phyloP scores from a whole-genome alignment of 2,888 invertebrate species.

The Imbricaverruca yamaguchii region DNA sequence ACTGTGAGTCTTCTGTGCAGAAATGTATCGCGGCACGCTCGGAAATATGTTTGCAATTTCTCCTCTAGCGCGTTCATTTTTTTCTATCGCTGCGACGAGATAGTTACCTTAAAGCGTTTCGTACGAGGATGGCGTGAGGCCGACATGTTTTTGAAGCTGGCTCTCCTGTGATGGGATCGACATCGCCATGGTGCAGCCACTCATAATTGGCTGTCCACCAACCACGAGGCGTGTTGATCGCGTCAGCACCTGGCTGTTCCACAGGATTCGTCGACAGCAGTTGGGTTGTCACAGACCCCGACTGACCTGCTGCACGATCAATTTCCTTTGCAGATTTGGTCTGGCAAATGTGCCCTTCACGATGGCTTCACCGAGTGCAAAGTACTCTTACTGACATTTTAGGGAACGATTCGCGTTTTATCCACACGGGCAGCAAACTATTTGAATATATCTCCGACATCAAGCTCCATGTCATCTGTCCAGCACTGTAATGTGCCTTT shows the following conservation, averaged over 20 bases:
- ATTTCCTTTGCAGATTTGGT: neutral
- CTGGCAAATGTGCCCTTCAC: neutral
- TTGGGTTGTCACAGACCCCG: neutral
- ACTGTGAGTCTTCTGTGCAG: neutral
- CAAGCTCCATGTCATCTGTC: no score
- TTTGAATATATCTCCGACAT: no score
- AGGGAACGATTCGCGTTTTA: no score
- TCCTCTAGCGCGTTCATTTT: neutral
- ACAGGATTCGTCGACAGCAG: neutral
- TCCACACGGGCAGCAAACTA: no score
- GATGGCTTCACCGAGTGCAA: neutral
- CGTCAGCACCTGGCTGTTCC: neutral
- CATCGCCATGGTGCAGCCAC: neutral
- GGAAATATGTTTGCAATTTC: no score
- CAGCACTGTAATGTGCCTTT: no score
- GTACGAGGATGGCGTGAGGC: neutral
- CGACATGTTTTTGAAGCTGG: neutral
- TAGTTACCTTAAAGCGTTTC: neutral
- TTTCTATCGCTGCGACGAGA: neutral
- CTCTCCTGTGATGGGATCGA: neutral
- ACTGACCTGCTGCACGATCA: neutral
- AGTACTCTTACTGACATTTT: no score
- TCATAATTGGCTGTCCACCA: neutral
- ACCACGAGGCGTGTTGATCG: neutral
- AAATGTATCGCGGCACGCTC: neutral